These are phyloP conservation scores for Corydoras maculifer DNA, from an alignment of 2,113 vertebrate genomes.

Conservation along the genomic window DNA sequence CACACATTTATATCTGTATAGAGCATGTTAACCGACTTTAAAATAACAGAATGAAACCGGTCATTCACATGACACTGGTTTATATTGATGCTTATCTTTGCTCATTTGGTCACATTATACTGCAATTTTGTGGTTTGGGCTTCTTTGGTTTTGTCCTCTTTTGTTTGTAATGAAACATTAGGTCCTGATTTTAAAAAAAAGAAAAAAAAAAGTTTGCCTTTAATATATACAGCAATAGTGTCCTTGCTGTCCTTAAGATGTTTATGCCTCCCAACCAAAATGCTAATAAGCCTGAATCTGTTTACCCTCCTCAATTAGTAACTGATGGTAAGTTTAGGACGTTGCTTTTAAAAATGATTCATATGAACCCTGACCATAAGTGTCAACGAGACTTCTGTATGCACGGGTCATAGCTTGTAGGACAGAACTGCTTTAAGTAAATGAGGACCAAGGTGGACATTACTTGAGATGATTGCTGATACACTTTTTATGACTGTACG, in stretches of 20 bases:
- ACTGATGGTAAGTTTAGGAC: conserved; percentile 64
- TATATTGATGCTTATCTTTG: too few species aligned
- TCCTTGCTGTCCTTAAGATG: conserved; percentile 51
- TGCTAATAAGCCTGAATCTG: conserved; percentile 53
- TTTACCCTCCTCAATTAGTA: conserved; percentile 60
- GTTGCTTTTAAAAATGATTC: conserved; percentile 58
- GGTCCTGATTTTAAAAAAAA: too few species aligned
- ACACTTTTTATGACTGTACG: neutral
- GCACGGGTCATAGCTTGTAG: neutral
- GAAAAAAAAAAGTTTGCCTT: too few species aligned
- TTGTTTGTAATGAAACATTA: too few species aligned
- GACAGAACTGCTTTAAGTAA: conserved; percentile 1
- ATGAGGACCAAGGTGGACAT: neutral
- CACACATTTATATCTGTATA: too few species aligned
- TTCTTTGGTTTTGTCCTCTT: too few species aligned
- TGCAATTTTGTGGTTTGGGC: too few species aligned
- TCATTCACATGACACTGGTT: too few species aligned
- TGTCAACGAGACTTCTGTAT: neutral
- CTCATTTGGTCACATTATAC: too few species aligned
- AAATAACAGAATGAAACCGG: too few species aligned
- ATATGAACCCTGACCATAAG: conserved; percentile 49
- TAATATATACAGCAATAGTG: too few species aligned
- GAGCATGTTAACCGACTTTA: too few species aligned
- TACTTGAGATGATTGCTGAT: conserved; percentile 10
- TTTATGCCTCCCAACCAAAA: conserved; percentile 52